Base-by-base conservation (phyloP, 2,797 vertebrate species). In the Amblyraja radiata region DNA sequence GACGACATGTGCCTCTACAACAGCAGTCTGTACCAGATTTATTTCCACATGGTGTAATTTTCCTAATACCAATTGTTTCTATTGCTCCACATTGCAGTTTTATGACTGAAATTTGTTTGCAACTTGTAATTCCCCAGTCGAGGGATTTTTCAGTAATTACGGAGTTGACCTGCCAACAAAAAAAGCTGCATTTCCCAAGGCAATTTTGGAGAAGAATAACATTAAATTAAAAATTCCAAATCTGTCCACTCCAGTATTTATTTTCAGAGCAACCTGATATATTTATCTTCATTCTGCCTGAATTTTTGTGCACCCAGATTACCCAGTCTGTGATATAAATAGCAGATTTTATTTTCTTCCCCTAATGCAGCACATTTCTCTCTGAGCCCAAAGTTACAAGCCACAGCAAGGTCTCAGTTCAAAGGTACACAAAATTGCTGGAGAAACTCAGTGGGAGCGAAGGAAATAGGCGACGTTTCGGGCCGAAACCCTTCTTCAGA, bases 181-280 rank as follows among this genome's bases (percentile, higher is more conserved):
- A 54, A 68, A 88, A 88, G 7, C 21, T 88, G 65, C 61, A 65
- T 65, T 88, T 61, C 61, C 61, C 3, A 8, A 21, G 36, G 84
- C 63, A n/a, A 88, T 88, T 68, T 36, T 88, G n/a, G 84, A 88
- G 14, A 68, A 68, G 63, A 63, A 68, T 21, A 68, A 88, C n/a
- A n/a, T 68, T 18, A 14, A 36, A 68, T 68, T 88, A 68, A 68
- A 65, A 65, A 68, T 88, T 36, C 63, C 84, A 32, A 88, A n/a
- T n/a, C n/a, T 32, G 8, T 28, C 9, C 10, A 63, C 36, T 88
- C 65, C 23, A 36, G 28, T n/a, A 36, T 63, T 36, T 68, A 63
- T 65, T 36, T 32, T 63, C 32, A 68, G 65, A 36, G 63, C 61
- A 88, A 68, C 10, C n/a, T 36, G 61, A 68, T 18, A 65, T 88